Conservation (phyloP, 53 echinoderm and acorn worm species). For the Arbacia lixula region DNA sequence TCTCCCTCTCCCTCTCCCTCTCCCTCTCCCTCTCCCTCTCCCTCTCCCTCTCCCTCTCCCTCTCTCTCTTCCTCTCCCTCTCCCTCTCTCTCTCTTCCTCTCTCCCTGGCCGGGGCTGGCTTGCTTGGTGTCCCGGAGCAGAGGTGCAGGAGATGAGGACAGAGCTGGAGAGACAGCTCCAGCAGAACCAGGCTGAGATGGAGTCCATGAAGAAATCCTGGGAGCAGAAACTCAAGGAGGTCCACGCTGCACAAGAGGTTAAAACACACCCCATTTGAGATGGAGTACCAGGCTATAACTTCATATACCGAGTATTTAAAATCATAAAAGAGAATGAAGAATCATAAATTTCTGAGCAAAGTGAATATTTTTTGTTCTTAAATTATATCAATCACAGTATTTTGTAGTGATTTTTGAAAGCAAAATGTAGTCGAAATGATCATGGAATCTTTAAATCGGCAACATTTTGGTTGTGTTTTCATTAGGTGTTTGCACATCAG, state of each 20-base stretch:
- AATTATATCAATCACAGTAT: no score
- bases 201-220: slow-evolving; percentile 91
- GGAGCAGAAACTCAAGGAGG: slow-evolving; percentile 94
- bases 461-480: no score
- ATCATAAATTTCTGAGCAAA: no score
- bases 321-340: no score
- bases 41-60: not conserved
- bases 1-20: not conserved
- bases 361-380: no score
- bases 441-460: no score
- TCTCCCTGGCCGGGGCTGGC: not conserved
- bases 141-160: slow-evolving; percentile 93
- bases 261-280: no score
- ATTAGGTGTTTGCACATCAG: no score
- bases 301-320: no score
- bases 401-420: no score
- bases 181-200: slow-evolving; percentile 91
- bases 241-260: slow-evolving; percentile 91
- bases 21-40: not conserved
- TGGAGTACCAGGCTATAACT: no score
- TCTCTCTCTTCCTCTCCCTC: not conserved
- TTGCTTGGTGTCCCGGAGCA: slow-evolving; percentile 41
- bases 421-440: no score
- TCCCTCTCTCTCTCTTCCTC: not conserved
- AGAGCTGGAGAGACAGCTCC: slow-evolving; percentile 69